Conservation (phyloP, 2,888 invertebrate genomes). For the Spisula solida region DNA sequence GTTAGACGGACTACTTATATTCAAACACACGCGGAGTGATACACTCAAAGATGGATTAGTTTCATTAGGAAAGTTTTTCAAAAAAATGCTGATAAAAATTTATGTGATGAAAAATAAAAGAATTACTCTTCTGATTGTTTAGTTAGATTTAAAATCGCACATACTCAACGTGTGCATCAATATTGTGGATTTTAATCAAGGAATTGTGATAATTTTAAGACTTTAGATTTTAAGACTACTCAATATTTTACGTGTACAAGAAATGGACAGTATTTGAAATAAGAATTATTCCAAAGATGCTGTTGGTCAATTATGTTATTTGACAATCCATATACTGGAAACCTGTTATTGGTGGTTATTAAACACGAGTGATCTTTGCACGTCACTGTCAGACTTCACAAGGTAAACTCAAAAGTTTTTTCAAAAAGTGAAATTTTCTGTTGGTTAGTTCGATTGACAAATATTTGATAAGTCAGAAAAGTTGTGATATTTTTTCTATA, state of each 20-base stretch:
- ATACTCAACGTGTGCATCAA: too few relatives aligned
- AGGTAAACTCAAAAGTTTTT: neutral
- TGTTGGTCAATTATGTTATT: neutral
- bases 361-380: neutral
- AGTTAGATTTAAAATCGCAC: too few relatives aligned
- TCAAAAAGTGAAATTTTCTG: neutral
- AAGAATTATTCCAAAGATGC: neutral
- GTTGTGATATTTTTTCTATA: neutral
- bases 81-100: neutral
- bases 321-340: neutral
- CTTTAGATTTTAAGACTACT: neutral
- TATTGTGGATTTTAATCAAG: neutral
- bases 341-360: neutral
- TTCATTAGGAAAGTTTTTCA: neutral
- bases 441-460: neutral
- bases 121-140: too few relatives aligned
- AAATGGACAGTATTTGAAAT: neutral
- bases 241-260: neutral
- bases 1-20: slow-evolving; percentile 15
- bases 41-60: slow-evolving; percentile 3
- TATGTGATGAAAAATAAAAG: too few relatives aligned
- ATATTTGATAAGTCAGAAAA: neutral
- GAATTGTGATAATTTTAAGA: neutral
- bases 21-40: slow-evolving; percentile 12
- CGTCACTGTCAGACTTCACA: neutral